A percentile compares a stretch with the other conserved stretches of the same genome.
These are phyloP conservation scores for Scaptomyza montana DNA, from an alignment of 1,140 invertebrate species.

Conservation along the genomic window DNA sequence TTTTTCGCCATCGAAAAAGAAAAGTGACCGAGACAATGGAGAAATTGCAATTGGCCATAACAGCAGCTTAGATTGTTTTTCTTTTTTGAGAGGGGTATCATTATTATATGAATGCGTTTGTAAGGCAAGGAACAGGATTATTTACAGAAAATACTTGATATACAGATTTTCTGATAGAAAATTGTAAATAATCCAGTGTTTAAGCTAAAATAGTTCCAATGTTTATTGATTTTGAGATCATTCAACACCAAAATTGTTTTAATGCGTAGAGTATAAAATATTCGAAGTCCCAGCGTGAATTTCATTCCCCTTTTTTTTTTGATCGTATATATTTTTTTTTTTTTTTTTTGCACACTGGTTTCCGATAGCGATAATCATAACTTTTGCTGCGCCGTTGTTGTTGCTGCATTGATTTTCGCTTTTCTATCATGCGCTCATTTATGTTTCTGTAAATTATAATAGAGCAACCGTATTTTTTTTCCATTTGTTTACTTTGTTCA, in stretches of 20 bases:
- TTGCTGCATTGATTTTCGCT: conserved; percentile 58
- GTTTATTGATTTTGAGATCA: too few species aligned
- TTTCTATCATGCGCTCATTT: conserved; percentile 66
- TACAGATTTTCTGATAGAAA: not conserved
- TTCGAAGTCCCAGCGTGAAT: not conserved
- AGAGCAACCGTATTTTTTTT: conserved; percentile 40
- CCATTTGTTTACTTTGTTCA: conserved; percentile 32
- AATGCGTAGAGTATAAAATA: conserved; percentile 7
- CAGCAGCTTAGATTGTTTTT: conserved; percentile 20
- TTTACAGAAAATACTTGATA: too few species aligned
- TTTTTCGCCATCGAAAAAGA: conserved; percentile 56
- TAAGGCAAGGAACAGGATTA: not conserved
- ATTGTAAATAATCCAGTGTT: too few species aligned
- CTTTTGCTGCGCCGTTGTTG: conserved; percentile 33
- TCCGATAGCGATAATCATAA: conserved; percentile 54
- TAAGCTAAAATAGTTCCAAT: too few species aligned
- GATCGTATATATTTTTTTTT: conserved; percentile 7
- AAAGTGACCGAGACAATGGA: conserved; percentile 55
- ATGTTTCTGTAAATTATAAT: conserved; percentile 42
- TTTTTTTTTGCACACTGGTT: conserved; percentile 23
- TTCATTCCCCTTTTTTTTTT: not conserved
- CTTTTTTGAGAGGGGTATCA: conserved; percentile 11
- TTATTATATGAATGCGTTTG: conserved; percentile 12
- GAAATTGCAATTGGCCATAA: conserved; percentile 49
- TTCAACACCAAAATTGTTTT: not conserved